These are phyloP conservation scores for Drosophila murphyi DNA, from an alignment of 1,140 invertebrate species.

Conservation along the genomic window DNA sequence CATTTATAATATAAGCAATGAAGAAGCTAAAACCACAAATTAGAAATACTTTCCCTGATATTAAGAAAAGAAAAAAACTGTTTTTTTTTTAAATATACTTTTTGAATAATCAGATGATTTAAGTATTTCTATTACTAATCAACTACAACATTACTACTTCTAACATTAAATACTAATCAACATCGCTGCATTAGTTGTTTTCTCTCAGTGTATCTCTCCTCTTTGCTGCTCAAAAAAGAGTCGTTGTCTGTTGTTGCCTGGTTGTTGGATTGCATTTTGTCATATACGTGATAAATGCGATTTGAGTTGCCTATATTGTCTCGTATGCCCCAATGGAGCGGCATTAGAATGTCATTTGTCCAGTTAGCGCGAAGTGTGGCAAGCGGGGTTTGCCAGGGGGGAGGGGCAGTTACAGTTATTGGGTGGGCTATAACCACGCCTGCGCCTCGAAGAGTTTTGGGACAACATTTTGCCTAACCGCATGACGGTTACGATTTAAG, in stretches of 20 bases:
- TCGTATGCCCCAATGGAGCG: conserved; percentile 35
- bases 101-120: no score
- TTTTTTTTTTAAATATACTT: no score
- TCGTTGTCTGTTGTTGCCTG: conserved; percentile 31
- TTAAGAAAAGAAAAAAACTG: no score
- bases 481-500: conserved; percentile 48
- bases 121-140: no score
- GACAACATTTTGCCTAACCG: conserved; percentile 25
- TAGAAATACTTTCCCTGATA: no score
- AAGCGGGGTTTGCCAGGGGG: neutral
- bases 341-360: conserved; percentile 72
- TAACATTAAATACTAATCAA: no score
- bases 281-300: conserved; percentile 73
- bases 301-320: conserved; percentile 30
- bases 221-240: neutral
- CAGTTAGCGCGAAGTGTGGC: conserved; percentile 15
- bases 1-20: no score
- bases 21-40: no score
- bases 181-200: neutral
- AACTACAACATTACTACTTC: no score
- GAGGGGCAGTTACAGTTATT: neutral
- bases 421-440: conserved; percentile 18
- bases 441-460: conserved; percentile 19
- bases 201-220: neutral
- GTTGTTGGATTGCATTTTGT: conserved; percentile 65